These are phyloP conservation scores for Odocoileus virginianus DNA, from an alignment of 2,113 vertebrate species.

Conservation along the genomic window DNA sequence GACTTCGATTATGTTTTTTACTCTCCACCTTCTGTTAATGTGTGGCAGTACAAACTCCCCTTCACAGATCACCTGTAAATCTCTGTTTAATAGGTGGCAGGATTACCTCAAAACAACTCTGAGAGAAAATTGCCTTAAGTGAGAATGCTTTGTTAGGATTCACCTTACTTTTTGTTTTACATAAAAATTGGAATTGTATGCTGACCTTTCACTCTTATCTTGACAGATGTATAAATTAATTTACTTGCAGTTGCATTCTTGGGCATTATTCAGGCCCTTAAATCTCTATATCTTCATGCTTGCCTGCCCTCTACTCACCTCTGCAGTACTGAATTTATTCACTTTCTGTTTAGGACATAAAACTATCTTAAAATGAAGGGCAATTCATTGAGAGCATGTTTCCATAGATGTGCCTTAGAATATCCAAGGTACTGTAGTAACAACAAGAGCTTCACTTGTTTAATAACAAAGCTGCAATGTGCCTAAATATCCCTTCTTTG, in stretches of 20 bases:
- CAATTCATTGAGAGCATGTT: not conserved
- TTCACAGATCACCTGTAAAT: slow-evolving; percentile 36
- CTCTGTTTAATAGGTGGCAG: not conserved
- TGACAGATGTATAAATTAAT: not conserved
- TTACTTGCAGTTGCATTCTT: not conserved
- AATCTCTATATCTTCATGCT: not conserved
- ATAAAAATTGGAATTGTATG: not conserved
- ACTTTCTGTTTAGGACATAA: not conserved
- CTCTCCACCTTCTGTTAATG: not conserved
- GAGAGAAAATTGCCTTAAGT: not conserved
- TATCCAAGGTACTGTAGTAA: not conserved
- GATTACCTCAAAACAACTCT: not conserved
- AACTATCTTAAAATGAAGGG: not conserved
- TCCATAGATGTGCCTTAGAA: not conserved
- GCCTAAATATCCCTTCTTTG: not conserved
- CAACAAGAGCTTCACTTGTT: not conserved
- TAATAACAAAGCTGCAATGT: not conserved
- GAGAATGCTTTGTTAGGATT: not conserved
- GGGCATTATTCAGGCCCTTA: not conserved
- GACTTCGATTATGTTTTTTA: slow-evolving; percentile 25
- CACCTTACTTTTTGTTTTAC: not conserved
- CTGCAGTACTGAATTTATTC: not conserved
- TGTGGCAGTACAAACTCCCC: not conserved
- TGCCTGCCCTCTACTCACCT: not conserved
- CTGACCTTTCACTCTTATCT: slow-evolving; percentile 26